Percentiles rank a stretch among this genome's conserved stretches.
Evolutionary conservation across 2,113 vertebrate species (phyloP).

Genomic region (Zootoca vivipara): DNA sequence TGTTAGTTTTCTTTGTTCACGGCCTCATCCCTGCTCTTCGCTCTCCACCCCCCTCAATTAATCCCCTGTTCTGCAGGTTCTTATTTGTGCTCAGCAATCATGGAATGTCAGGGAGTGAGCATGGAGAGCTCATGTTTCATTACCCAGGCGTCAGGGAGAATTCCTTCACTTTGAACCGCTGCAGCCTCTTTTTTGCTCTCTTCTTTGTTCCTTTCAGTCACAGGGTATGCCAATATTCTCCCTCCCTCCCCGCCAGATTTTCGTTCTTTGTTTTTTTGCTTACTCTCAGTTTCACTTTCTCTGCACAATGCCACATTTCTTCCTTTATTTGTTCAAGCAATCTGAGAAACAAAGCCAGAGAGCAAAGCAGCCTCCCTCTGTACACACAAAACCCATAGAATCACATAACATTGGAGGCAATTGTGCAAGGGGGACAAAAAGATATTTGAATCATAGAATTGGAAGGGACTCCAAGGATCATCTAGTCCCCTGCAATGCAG

Average conservation of each 20-base stretch:
- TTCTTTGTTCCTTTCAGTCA: neutral
- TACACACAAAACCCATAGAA: neutral
- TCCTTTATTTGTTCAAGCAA: slow-evolving; percentile 9
- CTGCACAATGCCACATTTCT: neutral
- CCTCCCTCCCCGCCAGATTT: neutral
- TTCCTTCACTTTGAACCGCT: neutral
- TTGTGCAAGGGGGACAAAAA: neutral
- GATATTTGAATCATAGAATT: neutral
- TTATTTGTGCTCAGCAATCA: neutral
- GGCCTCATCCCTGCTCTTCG: neutral
- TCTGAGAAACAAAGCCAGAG: neutral
- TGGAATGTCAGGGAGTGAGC: neutral
- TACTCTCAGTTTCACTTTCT: slow-evolving; percentile 1
- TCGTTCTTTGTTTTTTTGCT: neutral
- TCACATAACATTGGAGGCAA: neutral
- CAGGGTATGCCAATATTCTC: neutral
- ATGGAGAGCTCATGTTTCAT: neutral
- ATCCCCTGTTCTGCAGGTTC: slow-evolving; percentile 11
- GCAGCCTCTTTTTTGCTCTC: neutral
- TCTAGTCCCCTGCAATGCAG: too few relatives aligned
- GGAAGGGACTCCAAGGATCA: too few relatives aligned
- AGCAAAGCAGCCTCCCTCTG: neutral
- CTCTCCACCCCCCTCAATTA: neutral
- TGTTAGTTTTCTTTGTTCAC: neutral
- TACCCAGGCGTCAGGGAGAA: slow-evolving; percentile 1